Evolutionary conservation across 2,113 vertebrate species (phyloP), one percentile per base, ranked within the genome.

Genomic region (Heterochromis multidens): DNA sequence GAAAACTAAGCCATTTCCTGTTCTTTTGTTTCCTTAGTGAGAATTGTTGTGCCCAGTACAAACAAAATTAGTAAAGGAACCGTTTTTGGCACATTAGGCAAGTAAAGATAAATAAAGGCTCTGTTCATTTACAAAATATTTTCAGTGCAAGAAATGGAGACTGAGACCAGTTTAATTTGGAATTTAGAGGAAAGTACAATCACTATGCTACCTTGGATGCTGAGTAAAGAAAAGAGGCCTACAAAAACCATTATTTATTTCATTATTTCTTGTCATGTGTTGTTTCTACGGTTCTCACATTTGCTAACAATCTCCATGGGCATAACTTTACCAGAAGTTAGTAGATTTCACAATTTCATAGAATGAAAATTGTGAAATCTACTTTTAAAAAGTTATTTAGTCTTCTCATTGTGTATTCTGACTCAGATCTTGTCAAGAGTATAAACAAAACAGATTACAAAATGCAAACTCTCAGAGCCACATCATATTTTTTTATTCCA

Each of bases 401-500:
- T 31, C 25, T 72, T 72, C 10, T 72, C 17, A 72, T 13, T 49
- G 43, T 72, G 43, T 72, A 72, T 52, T 29, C 25, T 12, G 43
- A 72, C 25, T 29, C 67, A 12, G 43, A 72, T 29, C 17, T 10
- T 0, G 13, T 25, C 5, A 76, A 59, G 19, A 85, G 9, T 61
- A 46, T 11, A 5, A 61, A 82, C 16, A 83, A 52, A 65, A 57
- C 17, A 6, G 21, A 78, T 35, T 3, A 5, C 25, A 81, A 46
- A 12, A 43, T 67, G 14, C 11, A 82, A 23, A 37, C 14, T 78
- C 21, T 46, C 31, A 67, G 61, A 72, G 79, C 25, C 21, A 84
- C 37, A 25, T 82, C 2, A 72, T 59, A 65, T 52, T 37, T 89
- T 81, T 85, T 89, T 87, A 65, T 86, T 31, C 7, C 6, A 52